Evolutionary conservation across 2,113 vertebrate genomes (phyloP).

Genomic region (Thomomys bottae): DNA sequence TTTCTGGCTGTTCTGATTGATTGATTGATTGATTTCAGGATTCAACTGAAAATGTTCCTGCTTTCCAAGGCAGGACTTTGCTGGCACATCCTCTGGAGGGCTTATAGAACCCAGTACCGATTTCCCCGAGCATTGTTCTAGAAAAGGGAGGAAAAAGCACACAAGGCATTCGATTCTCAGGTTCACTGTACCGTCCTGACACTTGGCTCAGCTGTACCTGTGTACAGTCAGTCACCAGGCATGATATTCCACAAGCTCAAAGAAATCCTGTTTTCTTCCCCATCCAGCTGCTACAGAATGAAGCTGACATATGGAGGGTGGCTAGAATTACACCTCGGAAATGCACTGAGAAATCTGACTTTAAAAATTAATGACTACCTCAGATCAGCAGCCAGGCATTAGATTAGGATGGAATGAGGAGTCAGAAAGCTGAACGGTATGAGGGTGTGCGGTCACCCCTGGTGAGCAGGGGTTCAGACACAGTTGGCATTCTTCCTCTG

Average conservation of each 20-base stretch:
- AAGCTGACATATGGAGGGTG: background rate
- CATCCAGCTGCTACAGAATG: background rate
- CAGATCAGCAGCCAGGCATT: background rate
- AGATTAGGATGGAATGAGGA: background rate
- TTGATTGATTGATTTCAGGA: background rate
- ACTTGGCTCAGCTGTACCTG: background rate
- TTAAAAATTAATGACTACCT: background rate
- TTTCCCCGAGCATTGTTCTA: background rate
- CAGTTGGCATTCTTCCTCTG: background rate
- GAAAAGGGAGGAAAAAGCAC: background rate
- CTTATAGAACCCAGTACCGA: accelerated
- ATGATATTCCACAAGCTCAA: background rate
- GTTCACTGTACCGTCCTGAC: background rate
- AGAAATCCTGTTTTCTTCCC: background rate
- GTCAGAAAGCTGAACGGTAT: background rate
- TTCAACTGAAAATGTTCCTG: background rate
- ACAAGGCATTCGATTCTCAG: background rate
- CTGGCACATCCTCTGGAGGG: accelerated
- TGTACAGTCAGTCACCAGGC: background rate
- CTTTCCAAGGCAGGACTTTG: background rate
- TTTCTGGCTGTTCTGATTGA: background rate
- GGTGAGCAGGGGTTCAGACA: background rate
- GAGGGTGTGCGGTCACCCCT: background rate
- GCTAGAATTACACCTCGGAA: background rate
- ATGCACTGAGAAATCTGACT: background rate